Evolutionary conservation across 2,888 invertebrate species (phyloP), one percentile per base, ranked within the genome.

Genomic region (Graphium colonna): DNA sequence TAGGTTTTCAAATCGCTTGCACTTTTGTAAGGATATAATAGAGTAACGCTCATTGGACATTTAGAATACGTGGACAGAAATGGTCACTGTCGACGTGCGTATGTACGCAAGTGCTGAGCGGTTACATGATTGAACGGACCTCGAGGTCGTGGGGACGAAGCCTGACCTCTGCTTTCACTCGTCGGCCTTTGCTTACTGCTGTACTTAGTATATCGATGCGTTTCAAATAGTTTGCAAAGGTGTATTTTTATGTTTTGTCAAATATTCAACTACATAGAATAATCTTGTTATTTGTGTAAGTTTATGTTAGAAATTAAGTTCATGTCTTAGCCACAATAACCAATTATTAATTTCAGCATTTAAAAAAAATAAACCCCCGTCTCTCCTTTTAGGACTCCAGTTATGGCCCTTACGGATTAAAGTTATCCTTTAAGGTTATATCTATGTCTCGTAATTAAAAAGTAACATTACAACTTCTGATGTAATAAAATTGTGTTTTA

Each of bases 101-200:
- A 44, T 49, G 50, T 49, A 53, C 46, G 51, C 52, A 40, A 63
- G 71, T 69, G 69, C 64, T 64, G 71, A 70, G 68, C 61, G 56
- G 62, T 64, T 63, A 64, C 54, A 58, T 61, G 62, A 61, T 59
- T 68, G 69, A 68, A 36, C 54, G 42, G 58, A 65, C 64, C 59
- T 60, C 60, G 64, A 64, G 76, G 77, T 77, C 75, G 68, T 57
- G 62, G 71, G 75, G 72, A 77, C 75, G 68, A 65, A 65, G 63
- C 61, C 63, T 57, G 72, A 68, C 69, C 69, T 62, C 64, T 56
- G 74, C 77, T 76, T 76, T 77, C 76, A 76, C 77, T 74, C 59
- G 58, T 52, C 65, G n/a, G 62, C 62, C 28, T 45, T 58, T 55
- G 51, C 52, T 36, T 51, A 57, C n/a, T n/a, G n/a, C n/a, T n/a